Percentiles rank a stretch among this genome's conserved stretches.
Conservation (phyloP, 2,888 invertebrate genomes). For the Trachelus troglodyta region DNA sequence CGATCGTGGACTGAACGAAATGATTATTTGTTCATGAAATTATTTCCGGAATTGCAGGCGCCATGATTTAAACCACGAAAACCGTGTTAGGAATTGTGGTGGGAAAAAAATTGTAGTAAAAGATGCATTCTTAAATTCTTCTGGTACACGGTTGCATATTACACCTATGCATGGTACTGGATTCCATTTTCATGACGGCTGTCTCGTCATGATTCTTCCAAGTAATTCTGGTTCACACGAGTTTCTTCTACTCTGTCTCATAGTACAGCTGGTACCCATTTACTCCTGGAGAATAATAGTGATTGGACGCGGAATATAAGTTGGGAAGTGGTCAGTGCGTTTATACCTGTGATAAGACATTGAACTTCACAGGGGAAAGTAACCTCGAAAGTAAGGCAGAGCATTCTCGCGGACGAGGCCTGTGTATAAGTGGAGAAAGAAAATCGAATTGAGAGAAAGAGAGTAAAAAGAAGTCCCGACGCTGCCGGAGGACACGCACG, state of each 20-base stretch:
- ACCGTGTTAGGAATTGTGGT: not conserved
- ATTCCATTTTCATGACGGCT: not conserved
- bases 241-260: not conserved
- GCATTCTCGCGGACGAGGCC: not conserved
- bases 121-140: not conserved
- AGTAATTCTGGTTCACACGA: not conserved
- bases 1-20: not conserved
- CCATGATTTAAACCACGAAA: not conserved
- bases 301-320: not conserved
- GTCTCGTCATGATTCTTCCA: not conserved
- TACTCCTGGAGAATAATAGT: not conserved
- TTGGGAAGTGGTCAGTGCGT: not conserved
- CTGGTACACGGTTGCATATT: not conserved
- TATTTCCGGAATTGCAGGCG: not conserved
- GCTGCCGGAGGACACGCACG: not conserved
- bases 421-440: not conserved
- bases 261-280: not conserved
- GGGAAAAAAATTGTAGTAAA: not conserved
- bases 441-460: not conserved
- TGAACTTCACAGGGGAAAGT: conserved; percentile 29
- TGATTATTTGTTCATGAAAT: not conserved
- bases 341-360: not conserved
- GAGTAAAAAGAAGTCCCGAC: not conserved
- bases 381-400: conserved; percentile 38
- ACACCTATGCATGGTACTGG: not conserved